Conservation (phyloP, 2,113 vertebrate species). For the Heptranchias perlo region DNA sequence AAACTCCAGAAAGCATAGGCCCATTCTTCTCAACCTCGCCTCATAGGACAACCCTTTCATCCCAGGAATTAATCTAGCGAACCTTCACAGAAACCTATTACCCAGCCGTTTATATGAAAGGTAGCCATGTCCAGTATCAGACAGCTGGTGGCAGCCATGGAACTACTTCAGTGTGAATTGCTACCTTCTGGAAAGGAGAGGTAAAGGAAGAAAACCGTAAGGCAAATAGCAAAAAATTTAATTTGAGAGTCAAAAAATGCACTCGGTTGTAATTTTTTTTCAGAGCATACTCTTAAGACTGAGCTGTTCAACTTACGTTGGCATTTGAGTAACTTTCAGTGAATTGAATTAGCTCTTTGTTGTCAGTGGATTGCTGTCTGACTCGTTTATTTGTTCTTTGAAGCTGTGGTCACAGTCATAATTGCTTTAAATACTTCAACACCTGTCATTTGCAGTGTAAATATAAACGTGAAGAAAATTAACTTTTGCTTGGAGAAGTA, state of each 20-base stretch:
- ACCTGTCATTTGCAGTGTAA: slow-evolving; percentile 27
- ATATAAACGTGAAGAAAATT: background rate
- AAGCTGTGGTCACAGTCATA: slow-evolving; percentile 39
- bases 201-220: background rate
- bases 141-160: background rate
- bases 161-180: background rate
- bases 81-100: background rate
- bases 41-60: no score
- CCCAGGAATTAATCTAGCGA: no score
- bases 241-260: background rate
- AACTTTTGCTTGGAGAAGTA: background rate
- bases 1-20: no score
- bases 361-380: slow-evolving; percentile 7
- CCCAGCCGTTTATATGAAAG: background rate
- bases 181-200: background rate
- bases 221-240: background rate
- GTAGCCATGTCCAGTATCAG: no score
- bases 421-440: slow-evolving; percentile 37
- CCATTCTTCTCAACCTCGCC: no score
- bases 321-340: background rate
- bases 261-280: background rate
- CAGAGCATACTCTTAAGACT: background rate
- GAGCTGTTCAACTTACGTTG: background rate
- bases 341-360: slow-evolving; percentile 33
- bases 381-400: slow-evolving; percentile 38